phyloP scores from a whole-genome alignment of 1,140 invertebrate species.

The Phocides pigmalion region DNA sequence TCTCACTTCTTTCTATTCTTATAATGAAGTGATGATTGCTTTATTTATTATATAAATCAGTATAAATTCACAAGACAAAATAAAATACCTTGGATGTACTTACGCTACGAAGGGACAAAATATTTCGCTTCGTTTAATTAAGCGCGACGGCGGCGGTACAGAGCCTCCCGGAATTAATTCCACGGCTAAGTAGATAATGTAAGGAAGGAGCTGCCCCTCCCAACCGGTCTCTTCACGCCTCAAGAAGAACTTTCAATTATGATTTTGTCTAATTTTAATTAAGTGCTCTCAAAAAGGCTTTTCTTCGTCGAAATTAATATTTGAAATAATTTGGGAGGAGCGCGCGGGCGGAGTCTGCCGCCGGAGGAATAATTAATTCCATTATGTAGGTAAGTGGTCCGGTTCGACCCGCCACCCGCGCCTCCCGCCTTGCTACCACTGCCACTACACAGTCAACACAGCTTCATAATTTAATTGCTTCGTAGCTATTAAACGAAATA shows the following conservation, averaged over 20 bases:
- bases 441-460: constrained; percentile 27
- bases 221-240: constrained; percentile 76
- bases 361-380: constrained; percentile 79
- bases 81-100: constrained; percentile 7
- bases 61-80: background rate
- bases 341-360: constrained; percentile 72
- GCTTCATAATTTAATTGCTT: constrained; percentile 35
- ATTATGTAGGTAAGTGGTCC: constrained; percentile 48
- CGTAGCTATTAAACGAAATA: constrained; percentile 13
- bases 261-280: constrained; percentile 84
- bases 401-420: constrained; percentile 38
- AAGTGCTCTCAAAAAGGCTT: constrained; percentile 82
- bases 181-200: constrained; percentile 79
- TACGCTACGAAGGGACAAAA: constrained; percentile 42
- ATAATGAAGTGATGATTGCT: no score
- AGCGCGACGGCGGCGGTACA: constrained; percentile 47
- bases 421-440: constrained; percentile 33
- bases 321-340: constrained; percentile 82
- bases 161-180: constrained; percentile 72
- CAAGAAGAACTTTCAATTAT: constrained; percentile 83
- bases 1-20: no score
- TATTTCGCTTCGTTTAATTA: constrained; percentile 55
- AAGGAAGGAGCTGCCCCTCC: constrained; percentile 65
- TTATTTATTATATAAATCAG: no score
- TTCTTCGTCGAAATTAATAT: constrained; percentile 82